phyloP scores from a whole-genome alignment of 2,797 vertebrate genomes.

The Euthynnus affinis region DNA sequence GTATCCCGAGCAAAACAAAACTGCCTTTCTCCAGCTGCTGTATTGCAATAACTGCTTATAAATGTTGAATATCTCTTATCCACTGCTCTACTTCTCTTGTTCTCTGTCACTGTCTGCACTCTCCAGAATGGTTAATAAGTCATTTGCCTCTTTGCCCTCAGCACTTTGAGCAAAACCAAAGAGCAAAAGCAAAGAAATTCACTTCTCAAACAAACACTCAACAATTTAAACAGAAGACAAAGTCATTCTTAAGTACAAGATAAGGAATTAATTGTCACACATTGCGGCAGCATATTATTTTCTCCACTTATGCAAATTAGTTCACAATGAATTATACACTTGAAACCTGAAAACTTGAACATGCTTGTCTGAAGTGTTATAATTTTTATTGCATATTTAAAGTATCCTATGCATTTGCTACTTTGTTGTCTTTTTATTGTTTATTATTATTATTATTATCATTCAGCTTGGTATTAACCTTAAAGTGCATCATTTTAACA shows the following conservation, averaged over 20 bases:
- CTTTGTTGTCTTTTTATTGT: background rate
- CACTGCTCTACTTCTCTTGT: slow-evolving; percentile 37
- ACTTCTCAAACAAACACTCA: slow-evolving; percentile 9
- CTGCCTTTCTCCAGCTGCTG: slow-evolving; percentile 34
- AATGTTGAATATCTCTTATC: slow-evolving; percentile 52
- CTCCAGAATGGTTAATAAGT: slow-evolving; percentile 51
- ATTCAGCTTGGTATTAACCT: background rate
- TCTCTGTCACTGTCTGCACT: slow-evolving; percentile 21
- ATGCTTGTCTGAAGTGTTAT: background rate
- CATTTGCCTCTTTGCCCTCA: slow-evolving; percentile 44
- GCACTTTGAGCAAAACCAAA: slow-evolving; percentile 18
- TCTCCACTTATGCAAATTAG: too few relatives aligned
- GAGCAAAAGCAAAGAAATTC: slow-evolving; percentile 5
- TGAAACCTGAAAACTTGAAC: background rate
- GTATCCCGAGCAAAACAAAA: slow-evolving; percentile 20
- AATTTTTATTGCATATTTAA: background rate
- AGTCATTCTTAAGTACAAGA: background rate
- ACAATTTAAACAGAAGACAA: background rate
- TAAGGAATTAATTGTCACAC: background rate
- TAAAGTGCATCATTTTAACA: slow-evolving; percentile 1
- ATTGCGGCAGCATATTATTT: too few relatives aligned
- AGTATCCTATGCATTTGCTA: background rate
- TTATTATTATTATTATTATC: background rate
- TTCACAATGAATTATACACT: too few relatives aligned
- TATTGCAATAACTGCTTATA: slow-evolving; percentile 48